Evolutionary conservation across 1,140 invertebrate species (phyloP).

Genomic region (Ctenoplectra terminalis): DNA sequence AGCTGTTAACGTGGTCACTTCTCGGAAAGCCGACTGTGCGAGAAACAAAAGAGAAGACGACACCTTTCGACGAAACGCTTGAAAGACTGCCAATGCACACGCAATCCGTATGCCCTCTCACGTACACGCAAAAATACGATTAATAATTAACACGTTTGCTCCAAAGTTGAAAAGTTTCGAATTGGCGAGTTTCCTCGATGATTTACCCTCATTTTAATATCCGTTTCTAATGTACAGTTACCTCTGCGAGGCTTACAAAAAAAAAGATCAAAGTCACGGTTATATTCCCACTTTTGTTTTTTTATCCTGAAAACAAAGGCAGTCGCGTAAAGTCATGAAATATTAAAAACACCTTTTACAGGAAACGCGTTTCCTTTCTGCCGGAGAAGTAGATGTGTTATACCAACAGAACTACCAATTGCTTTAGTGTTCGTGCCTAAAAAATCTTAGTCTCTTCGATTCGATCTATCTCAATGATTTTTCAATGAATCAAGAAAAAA

Average conservation of each 20-base stretch:
- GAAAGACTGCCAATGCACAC: not conserved
- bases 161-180: no score
- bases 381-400: not conserved
- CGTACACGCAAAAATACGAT: not conserved
- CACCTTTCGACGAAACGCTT: not conserved
- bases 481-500: not conserved
- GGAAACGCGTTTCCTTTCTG: conserved; percentile 22
- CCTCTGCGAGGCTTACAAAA: not conserved
- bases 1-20: not conserved
- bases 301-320: not conserved
- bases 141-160: not conserved
- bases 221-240: not conserved
- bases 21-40: not conserved
- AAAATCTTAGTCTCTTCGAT: not conserved
- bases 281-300: not conserved
- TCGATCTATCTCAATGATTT: not conserved
- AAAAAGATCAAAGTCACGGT: not conserved
- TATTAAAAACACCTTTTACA: conserved; percentile 28
- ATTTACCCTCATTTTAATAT: no score
- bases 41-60: not conserved
- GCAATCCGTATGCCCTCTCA: not conserved
- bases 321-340: conserved; percentile 22
- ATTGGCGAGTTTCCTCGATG: no score
- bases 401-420: not conserved
- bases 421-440: not conserved